Base-by-base conservation (phyloP, 2,888 invertebrate species). In the Spilosoma lubricipeda region DNA sequence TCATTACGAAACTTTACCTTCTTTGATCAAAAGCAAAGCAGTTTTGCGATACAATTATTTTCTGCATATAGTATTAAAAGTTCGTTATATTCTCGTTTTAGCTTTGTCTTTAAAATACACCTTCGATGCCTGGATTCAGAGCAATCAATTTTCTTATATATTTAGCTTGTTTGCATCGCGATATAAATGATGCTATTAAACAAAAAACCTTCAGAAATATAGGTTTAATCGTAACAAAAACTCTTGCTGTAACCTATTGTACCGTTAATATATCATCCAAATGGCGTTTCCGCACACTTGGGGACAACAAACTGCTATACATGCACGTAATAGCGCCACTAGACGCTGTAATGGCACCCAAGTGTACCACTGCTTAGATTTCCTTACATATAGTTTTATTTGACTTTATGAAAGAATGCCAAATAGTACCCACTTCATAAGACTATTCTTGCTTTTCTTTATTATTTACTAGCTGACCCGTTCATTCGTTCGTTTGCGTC, bases 301-400 rank as follows among this genome's bases (percentile, higher is more conserved):
- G 87, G 90, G 85, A 85, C 89, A 89, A 87, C 86, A 84, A 90
- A 90, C 83, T 85, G 88, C 86, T 83, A 85, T 84, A 85, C 86
- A 79, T 78, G 82, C 77, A 75, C 82, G 76, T 91, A 90, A 92
- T 89, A 86, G 89, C 82, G 71, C 79, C 86, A 85, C 89, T 87
- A 86, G 86, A 82, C 82, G 76, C 80, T 76, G 76, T 87, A 88
- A 91, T 87, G 88, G 91, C 87, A 86, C 89, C 85, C 88, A 71
- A 85, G 89, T 85, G 87, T 84, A 82, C 77, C 73, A 84, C 83
- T 82, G 78, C 77, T 79, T 80, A 79, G 78, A 78, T 80, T 82
- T 75, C 63, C 74, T 76, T 45, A 75, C 76, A 74, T 81, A 78
- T 82, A 84, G 78, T 84, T 85, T 81, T 85, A 82, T 83, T 83